These are phyloP conservation scores for Montipora capitata DNA, from an alignment of 92 coral and sea anemone genomes.

Conservation along the genomic window DNA sequence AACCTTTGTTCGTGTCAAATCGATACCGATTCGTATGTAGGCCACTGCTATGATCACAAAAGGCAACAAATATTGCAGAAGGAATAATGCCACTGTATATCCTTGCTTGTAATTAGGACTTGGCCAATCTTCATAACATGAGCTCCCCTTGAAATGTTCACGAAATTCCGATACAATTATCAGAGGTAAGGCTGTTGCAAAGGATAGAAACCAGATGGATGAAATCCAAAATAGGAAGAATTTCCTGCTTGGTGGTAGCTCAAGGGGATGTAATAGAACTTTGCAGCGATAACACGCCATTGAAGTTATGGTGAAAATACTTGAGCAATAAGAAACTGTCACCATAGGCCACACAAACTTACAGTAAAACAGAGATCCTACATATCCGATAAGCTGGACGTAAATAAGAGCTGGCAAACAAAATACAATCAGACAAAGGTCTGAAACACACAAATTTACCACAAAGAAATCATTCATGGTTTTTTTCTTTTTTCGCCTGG, in stretches of 20 bases:
- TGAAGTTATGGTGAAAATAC: conserved; percentile 74
- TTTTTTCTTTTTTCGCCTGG: conserved; percentile 61
- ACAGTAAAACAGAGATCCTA: conserved; percentile 73
- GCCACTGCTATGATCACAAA: conserved; percentile 78
- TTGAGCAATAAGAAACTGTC: conserved; percentile 73
- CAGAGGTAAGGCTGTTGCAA: conserved; percentile 60
- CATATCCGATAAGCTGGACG: conserved; percentile 61
- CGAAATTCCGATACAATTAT: conserved; percentile 51
- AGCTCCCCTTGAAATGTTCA: conserved; percentile 34
- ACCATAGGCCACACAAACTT: conserved; percentile 82
- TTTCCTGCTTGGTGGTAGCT: conserved; percentile 64
- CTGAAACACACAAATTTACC: conserved; percentile 70
- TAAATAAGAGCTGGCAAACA: conserved; percentile 73
- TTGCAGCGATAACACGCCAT: conserved; percentile 79
- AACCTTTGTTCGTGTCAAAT: conserved; percentile 67
- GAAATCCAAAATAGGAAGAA: conserved; percentile 59
- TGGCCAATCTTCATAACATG: conserved; percentile 80
- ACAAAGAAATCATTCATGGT: conserved; percentile 77
- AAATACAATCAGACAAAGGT: conserved; percentile 71
- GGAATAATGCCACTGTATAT: conserved; percentile 75
- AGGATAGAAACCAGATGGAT: conserved; percentile 68
- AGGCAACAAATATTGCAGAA: conserved; percentile 83
- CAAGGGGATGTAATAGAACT: conserved; percentile 77
- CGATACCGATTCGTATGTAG: conserved; percentile 79
- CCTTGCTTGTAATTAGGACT: conserved; percentile 45